Conservation (phyloP, 1,140 invertebrate genomes). For the Pseudobourletiella spinata region DNA sequence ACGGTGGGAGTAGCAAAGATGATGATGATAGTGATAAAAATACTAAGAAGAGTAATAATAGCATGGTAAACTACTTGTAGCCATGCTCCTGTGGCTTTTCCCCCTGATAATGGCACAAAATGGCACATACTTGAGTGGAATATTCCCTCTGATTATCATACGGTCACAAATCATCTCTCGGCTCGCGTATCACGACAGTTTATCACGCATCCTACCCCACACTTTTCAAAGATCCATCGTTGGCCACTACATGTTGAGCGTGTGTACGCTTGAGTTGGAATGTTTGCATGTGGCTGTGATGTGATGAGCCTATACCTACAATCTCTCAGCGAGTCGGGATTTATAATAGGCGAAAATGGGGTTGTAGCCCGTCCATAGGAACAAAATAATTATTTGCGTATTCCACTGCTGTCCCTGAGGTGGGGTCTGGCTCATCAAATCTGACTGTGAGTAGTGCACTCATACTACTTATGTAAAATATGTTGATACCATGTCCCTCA, state of each 20-base stretch:
- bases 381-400: no score
- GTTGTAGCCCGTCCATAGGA: no score
- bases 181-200: slow-evolving; percentile 12
- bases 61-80: not conserved
- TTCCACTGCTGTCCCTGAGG: no score
- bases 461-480: not conserved
- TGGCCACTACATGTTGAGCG: no score
- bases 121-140: not conserved
- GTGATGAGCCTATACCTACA: no score
- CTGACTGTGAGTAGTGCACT: no score
- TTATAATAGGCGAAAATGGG: no score
- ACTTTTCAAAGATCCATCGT: slow-evolving; percentile 5
- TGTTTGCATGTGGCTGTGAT: no score
- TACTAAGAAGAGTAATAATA: not conserved
- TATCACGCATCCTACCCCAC: slow-evolving; percentile 8
- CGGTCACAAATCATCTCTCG: slow-evolving; percentile 19
- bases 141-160: slow-evolving; percentile 15
- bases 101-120: not conserved
- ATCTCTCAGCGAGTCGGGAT: no score
- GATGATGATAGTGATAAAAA: not conserved
- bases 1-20: not conserved
- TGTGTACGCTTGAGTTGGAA: no score
- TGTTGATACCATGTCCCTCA: no score
- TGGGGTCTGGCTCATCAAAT: slow-evolving; percentile 2
- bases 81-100: not conserved